Evolutionary conservation across 2,797 vertebrate species (phyloP).

Genomic region (Anguilla obscura): DNA sequence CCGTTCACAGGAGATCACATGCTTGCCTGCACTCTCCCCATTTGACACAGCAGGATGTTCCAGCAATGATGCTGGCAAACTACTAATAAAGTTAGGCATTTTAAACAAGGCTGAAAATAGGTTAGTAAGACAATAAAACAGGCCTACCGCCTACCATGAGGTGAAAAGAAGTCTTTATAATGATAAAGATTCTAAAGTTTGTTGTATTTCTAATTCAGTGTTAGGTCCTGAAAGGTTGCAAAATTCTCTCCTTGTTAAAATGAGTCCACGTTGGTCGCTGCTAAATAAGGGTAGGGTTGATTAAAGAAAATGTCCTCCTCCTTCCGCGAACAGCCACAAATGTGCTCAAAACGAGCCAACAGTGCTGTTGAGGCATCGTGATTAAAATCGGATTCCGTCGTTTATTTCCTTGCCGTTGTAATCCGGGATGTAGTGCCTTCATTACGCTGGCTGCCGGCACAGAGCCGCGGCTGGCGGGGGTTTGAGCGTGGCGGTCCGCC

Average conservation of each 20-base stretch:
- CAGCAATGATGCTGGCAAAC: background rate
- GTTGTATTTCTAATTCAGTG: background rate
- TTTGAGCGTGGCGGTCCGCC: conserved; percentile 40
- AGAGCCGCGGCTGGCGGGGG: conserved; percentile 26
- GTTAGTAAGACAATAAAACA: background rate
- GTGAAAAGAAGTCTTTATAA: background rate
- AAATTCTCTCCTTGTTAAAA: background rate
- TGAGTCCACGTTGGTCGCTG: background rate
- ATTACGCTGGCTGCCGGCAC: background rate
- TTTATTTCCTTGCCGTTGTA: conserved; percentile 1
- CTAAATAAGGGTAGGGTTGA: conserved; percentile 27
- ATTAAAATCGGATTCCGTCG: background rate
- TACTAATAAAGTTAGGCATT: background rate
- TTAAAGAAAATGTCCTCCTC: background rate
- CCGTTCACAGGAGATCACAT: too few relatives aligned
- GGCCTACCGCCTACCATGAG: background rate
- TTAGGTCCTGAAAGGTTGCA: background rate
- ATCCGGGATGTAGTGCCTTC: background rate
- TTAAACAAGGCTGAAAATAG: background rate
- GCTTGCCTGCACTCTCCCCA: background rate
- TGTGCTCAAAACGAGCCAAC: background rate
- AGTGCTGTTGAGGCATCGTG: background rate
- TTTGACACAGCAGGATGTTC: background rate
- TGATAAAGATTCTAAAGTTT: background rate
- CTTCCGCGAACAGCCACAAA: background rate